phyloP scores from a whole-genome alignment of 2,113 vertebrate species.

The Poicephalus gulielmi region DNA sequence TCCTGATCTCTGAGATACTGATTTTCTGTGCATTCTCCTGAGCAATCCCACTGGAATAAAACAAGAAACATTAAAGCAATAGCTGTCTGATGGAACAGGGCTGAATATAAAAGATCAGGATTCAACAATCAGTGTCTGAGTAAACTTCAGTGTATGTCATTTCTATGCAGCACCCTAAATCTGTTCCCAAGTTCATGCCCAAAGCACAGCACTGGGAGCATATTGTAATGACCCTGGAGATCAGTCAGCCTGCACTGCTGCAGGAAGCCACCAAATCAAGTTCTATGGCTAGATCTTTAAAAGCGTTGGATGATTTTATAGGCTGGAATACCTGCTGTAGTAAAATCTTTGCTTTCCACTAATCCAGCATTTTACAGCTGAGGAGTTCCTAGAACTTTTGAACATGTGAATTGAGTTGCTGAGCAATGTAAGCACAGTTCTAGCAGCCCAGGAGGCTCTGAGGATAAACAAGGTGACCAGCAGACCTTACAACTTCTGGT shows the following conservation, averaged over 20 bases:
- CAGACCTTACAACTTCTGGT: background rate
- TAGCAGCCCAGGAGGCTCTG: background rate
- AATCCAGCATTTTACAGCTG: background rate
- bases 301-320: background rate
- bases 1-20: background rate
- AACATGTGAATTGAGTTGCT: rapidly evolving
- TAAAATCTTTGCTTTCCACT: background rate
- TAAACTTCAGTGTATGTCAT: background rate
- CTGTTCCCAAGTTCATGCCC: background rate
- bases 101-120: background rate
- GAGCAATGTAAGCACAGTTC: background rate
- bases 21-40: background rate
- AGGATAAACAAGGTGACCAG: background rate
- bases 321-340: background rate
- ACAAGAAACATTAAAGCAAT: background rate
- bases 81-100: background rate
- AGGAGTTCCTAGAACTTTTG: background rate
- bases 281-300: background rate
- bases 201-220: background rate
- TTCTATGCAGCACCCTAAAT: background rate
- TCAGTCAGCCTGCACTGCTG: background rate
- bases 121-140: background rate
- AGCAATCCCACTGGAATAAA: background rate
- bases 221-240: background rate
- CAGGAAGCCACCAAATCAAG: background rate